Base-by-base conservation (phyloP, 2,888 invertebrate species). In the Gibbula magus region DNA sequence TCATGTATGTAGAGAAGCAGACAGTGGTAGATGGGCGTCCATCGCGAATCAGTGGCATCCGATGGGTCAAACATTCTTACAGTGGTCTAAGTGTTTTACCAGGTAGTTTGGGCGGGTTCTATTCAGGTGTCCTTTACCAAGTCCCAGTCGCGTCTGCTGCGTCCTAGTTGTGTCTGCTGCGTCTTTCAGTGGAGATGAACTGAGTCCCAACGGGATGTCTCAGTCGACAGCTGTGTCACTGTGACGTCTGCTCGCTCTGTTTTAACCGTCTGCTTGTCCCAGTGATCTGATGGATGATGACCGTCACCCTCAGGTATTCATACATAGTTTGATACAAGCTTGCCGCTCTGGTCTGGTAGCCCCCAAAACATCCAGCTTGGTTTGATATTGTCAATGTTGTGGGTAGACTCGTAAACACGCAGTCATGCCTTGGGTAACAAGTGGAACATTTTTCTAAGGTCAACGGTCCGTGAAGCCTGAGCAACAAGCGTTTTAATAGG, bases 21-120 rank as follows among this genome's bases (percentile, higher is more conserved):
- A 61, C 61, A 61, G 61, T 61, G 61, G 61, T 61, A 61, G 22
- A 61, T 61, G 29, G 61, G 61, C 61, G 61, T 25, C 61, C 61
- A 25, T 29, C 10, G 25, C 10, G 16, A 22, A 61, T 25, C 29
- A 29, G 45, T 45, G 13, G 45, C 29, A 16, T 29, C 29, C 61
- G 29, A 61, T 29, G 25, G 61, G 61, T 25, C 29, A 61, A 45
- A 61, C 61, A 61, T 61, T 61, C 61, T 61, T 61, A 16, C 61
- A 61, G 61, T 25, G 61, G 29, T 61, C 29, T 25, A 61, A 61
- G 61, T 61, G 61, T 61, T 61, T 61, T 61, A 61, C 25, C 61
- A 61, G 61, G 61, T 61, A 25, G 25, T 61, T 61, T 61, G 61
- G 61, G 61, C 61, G 61, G 61, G 45, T 45, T 45, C 13, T 45